phyloP scores from a whole-genome alignment of 1,140 invertebrate genomes.

The Reticulitermes speratus region DNA sequence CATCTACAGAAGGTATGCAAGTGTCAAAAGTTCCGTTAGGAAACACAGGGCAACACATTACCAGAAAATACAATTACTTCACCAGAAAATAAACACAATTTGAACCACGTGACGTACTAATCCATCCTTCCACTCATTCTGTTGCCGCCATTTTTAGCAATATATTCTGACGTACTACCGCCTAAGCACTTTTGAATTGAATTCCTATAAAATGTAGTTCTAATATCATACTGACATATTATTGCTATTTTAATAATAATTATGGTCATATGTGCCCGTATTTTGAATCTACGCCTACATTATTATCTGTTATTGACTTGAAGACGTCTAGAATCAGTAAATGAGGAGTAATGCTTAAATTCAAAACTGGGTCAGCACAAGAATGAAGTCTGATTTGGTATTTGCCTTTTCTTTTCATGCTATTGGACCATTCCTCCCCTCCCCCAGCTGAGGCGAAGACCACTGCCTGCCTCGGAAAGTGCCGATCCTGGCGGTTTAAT shows the following conservation, averaged over 20 bases:
- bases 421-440: neutral
- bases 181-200: slow-evolving; percentile 33
- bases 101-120: neutral
- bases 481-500: neutral
- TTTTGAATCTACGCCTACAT: neutral
- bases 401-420: neutral
- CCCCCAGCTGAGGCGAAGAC: neutral
- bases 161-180: slow-evolving; percentile 28
- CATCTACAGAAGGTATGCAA: neutral
- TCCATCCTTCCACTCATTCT: neutral
- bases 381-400: neutral
- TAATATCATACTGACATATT: slow-evolving; percentile 2
- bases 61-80: neutral
- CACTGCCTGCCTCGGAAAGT: neutral
- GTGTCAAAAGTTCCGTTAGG: neutral
- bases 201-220: slow-evolving; percentile 22
- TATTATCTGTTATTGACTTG: neutral
- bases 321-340: neutral
- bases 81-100: neutral
- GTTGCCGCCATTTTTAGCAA: neutral
- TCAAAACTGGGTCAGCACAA: neutral
- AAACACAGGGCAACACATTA: neutral
- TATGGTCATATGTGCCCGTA: neutral
- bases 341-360: neutral
- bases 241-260: slow-evolving; percentile 5